Evolutionary conservation across 30 jellyfish, hydroid and myxozoan species (phyloP), one percentile per base, ranked within the genome.

Genomic region (Aurelia aurita complex sp. Pacific): DNA sequence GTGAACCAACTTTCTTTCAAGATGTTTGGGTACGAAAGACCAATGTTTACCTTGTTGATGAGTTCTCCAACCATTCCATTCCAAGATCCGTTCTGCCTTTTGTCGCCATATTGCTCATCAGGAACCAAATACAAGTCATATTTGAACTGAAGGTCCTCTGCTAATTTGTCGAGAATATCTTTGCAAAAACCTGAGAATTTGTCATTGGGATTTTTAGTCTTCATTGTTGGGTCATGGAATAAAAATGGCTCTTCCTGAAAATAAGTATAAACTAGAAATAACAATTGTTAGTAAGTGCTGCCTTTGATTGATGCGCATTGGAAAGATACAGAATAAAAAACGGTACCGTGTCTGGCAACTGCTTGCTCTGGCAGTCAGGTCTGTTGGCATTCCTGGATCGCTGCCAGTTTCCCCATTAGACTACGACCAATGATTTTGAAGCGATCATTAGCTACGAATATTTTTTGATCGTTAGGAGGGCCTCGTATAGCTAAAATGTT

Each of bases 51-150:
- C 91, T 86, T 88, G 14, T 69, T 74, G 15, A 86, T 83, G 14
- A 91, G 94, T n/a, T 91, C 94, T 43, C 94, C 92, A 43, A 91
- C 88, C 98, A 91, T 78, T 18, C 98, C 98, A 73, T 74, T 85
- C 98, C 98, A 91, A 1, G 79, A 17, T 52, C 64, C 62, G 34
- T 86, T 72, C 10, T 1, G 29, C 13, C 51, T 33, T 73, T 64
- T 83, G 14, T 19, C 50, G 13, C 91, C 91, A 74, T 74, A 85
- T 16, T 69, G 61, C 23, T 74, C 75, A 36, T 67, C 77, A 46
- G 90, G 87, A 13, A 64, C 96, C 32, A 85, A 76, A 57, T 76
- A 83, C 83, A 91, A 10, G 40, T 91, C 98, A 69, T 77, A 82
- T 36, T 53, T 74, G 87, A 91, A 84, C 17, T 80, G 80, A 71